A percentile compares a stretch with the other conserved stretches of the same genome.
These are phyloP conservation scores for Aphidius ervi DNA, from an alignment of 1,140 invertebrate species.

Conservation along the genomic window DNA sequence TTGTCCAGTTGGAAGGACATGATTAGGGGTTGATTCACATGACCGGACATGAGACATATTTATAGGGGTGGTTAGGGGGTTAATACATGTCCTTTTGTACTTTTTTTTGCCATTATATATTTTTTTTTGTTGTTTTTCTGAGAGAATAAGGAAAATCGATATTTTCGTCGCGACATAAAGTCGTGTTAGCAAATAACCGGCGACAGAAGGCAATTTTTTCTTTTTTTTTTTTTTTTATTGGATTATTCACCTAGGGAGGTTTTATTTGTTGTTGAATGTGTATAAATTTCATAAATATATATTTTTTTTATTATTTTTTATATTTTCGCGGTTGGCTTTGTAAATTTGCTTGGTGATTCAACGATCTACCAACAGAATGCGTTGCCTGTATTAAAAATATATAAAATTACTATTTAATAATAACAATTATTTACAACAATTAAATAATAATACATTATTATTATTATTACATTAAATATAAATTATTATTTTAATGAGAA, in stretches of 20 bases:
- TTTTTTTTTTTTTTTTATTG: background rate
- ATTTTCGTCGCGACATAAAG: slow-evolving; percentile 10
- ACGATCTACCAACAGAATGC: background rate
- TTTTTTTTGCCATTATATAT: too few relatives aligned
- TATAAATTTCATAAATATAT: too few relatives aligned
- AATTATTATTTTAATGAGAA: too few relatives aligned
- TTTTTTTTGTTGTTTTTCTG: background rate
- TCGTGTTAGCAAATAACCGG: slow-evolving; percentile 16
- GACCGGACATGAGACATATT: too few relatives aligned
- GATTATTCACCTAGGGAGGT: slow-evolving; percentile 3
- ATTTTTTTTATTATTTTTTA: background rate
- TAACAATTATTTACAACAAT: too few relatives aligned
- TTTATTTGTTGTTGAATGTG: background rate
- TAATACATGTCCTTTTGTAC: too few relatives aligned
- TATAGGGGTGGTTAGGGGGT: too few relatives aligned
- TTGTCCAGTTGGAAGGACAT: too few relatives aligned
- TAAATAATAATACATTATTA: too few relatives aligned
- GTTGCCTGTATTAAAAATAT: background rate
- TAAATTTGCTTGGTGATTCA: background rate
- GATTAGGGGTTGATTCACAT: too few relatives aligned
- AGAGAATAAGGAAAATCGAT: slow-evolving; percentile 12
- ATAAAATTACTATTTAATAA: too few relatives aligned
- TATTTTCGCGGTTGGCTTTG: background rate
- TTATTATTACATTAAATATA: too few relatives aligned
- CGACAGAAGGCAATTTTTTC: background rate